Evolutionary conservation across 2,113 vertebrate species (phyloP), one percentile per base, ranked within the genome.

Genomic region (Lepus americanus): DNA sequence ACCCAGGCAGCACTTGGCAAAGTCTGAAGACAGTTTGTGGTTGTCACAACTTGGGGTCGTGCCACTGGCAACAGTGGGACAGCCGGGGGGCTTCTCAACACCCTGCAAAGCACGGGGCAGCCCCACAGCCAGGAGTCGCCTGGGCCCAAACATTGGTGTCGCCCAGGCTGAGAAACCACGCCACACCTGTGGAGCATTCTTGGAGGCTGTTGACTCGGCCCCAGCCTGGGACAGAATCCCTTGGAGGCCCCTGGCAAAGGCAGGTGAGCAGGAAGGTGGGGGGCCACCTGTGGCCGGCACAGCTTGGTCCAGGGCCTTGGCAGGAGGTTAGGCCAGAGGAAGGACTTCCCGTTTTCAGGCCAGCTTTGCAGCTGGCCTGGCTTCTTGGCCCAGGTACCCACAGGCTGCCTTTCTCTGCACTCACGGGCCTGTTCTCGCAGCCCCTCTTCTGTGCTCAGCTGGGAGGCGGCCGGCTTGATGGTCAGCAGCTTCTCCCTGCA

Each of bases 1-100:
- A 0, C 0, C 9, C 1, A 0, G 44, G 14, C 31, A 39, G 53
- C 31, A 8, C 2, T 2, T 5, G 36, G 25, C 49, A 3, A 8
- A 5, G 79, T 39, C 31, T 2, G 33, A 51, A 39, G 36, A 67
- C 29, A 25, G 16, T 31, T 53, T 63, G 25, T 23, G 36, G 49
- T 55, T 73, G 64, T 49, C 55, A 44, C 31, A 20, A 13, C 12
- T 16, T 3, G 55, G 55, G 25, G 19, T 9, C 12, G 13, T 69
- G 69, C 49, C 69, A 0, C 61, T 27, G 25, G 55, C 12, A 33
- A 22, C 36, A 1, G 22, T 23, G 23, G 19, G 5, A 59, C 61
- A 44, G 25, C 29, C 51, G 23, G 39, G 31, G n/a, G 10, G 14
- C 2, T 17, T 5, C 10, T 82, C 20, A n/a, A 25, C 59, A 27